phyloP scores from a whole-genome alignment of 64 coral and sea anemone species.

The Stichodactyla mertensii region DNA sequence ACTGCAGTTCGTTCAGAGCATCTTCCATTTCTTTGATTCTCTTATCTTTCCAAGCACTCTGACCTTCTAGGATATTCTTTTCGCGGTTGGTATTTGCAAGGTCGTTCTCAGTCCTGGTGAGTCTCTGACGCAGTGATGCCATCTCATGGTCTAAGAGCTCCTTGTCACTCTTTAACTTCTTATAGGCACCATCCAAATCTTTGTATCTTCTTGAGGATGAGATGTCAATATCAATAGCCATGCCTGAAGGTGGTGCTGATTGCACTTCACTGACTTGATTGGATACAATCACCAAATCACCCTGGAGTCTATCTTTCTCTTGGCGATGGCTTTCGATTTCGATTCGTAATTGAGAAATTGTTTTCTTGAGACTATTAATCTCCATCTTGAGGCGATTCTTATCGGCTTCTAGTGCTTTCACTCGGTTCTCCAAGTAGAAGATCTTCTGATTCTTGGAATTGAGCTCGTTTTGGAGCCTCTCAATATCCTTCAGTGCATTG shows the following conservation, averaged over 20 bases:
- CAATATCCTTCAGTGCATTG: slow-evolving; percentile 75
- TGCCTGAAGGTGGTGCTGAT: slow-evolving; percentile 56
- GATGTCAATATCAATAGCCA: slow-evolving; percentile 56
- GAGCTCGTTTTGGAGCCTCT: slow-evolving; percentile 68
- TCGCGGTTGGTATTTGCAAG: slow-evolving; percentile 60
- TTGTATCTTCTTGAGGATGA: slow-evolving; percentile 61
- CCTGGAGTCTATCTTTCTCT: slow-evolving; percentile 26
- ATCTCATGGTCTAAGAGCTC: slow-evolving; percentile 55
- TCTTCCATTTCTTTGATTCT: slow-evolving; percentile 78
- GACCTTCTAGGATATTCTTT: slow-evolving; percentile 73
- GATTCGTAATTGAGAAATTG: slow-evolving; percentile 69
- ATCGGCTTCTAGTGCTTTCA: slow-evolving; percentile 67
- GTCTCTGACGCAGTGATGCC: slow-evolving; percentile 34
- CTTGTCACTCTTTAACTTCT: slow-evolving; percentile 60
- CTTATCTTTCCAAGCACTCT: slow-evolving; percentile 66
- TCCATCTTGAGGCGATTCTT: slow-evolving; percentile 61
- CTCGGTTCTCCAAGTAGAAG: slow-evolving; percentile 58
- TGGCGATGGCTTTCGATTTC: slow-evolving; percentile 58
- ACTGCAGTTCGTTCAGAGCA: slow-evolving; percentile 58
- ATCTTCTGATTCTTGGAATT: slow-evolving; percentile 76
- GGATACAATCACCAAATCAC: slow-evolving; percentile 48
- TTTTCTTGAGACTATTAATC: slow-evolving; percentile 68
- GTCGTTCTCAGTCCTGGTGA: slow-evolving; percentile 69
- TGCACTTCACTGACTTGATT: slow-evolving; percentile 43
- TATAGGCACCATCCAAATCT: slow-evolving; percentile 70